Conservation (phyloP, 2,113 vertebrate species). For the Tyrannus savana region DNA sequence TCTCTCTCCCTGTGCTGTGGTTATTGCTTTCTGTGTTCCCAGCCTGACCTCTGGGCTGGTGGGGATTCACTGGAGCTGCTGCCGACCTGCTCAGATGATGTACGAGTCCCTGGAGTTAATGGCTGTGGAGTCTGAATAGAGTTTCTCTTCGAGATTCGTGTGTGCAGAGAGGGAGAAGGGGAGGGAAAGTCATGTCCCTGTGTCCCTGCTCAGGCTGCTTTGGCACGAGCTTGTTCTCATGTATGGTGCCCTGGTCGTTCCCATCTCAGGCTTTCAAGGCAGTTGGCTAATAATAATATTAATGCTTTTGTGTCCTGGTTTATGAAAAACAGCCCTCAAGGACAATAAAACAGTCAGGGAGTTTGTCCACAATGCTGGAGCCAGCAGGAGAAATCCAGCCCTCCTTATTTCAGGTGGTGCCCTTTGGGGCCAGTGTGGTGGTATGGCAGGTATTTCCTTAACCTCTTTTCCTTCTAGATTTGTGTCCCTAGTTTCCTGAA, state of each 20-base stretch:
- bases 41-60: not conserved
- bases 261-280: not conserved
- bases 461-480: not conserved
- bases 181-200: not conserved
- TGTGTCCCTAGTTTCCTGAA: not conserved
- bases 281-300: not conserved
- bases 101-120: not conserved
- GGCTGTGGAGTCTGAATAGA: not conserved
- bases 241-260: accelerated
- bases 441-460: not conserved
- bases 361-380: not conserved
- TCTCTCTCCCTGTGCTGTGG: not conserved
- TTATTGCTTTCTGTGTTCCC: not conserved
- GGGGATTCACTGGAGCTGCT: not conserved
- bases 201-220: accelerated
- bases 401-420: not conserved
- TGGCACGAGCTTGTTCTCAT: accelerated
- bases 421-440: no score
- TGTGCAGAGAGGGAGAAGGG: accelerated
- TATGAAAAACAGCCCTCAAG: not conserved
- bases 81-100: accelerated
- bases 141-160: not conserved
- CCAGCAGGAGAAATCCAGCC: not conserved
- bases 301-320: not conserved
- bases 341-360: not conserved